Conservation (phyloP, 2,113 vertebrate genomes). For the Psephotus haematonotus region DNA sequence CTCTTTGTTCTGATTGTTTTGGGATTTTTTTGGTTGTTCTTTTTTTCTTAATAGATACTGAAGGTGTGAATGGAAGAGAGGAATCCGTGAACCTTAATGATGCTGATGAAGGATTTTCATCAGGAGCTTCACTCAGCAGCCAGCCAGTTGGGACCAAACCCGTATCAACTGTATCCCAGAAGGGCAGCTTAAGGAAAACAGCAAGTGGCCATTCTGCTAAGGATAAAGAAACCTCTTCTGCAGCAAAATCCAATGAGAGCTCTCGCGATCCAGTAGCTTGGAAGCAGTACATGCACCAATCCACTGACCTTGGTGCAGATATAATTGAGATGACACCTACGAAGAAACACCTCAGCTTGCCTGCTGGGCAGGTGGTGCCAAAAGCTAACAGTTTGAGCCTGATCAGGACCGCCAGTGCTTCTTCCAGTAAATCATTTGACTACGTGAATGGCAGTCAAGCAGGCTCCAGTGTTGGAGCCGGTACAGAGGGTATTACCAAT, state of each 20-base stretch:
- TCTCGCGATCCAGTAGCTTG: slow-evolving; percentile 71
- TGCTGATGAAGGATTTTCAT: slow-evolving; percentile 97
- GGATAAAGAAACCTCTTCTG: slow-evolving; percentile 79
- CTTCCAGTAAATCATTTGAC: slow-evolving; percentile 97
- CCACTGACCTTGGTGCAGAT: slow-evolving; percentile 76
- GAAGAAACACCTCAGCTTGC: slow-evolving; percentile 92
- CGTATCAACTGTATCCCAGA: slow-evolving; percentile 74
- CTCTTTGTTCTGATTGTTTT: slow-evolving; percentile 58
- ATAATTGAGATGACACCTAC: slow-evolving; percentile 87
- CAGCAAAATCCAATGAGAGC: slow-evolving; percentile 72
- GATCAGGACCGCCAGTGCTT: slow-evolving; percentile 93
- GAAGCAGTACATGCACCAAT: slow-evolving; percentile 78
- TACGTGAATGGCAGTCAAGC: slow-evolving; percentile 86
- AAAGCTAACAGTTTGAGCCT: slow-evolving; percentile 81
- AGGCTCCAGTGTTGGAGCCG: slow-evolving; percentile 70
- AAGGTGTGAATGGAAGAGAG: slow-evolving; percentile 88
- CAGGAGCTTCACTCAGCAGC: slow-evolving; percentile 95
- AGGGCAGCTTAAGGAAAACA: slow-evolving; percentile 89
- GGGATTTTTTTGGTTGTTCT: slow-evolving; percentile 17
- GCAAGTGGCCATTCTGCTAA: slow-evolving; percentile 82
- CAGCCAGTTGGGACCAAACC: slow-evolving; percentile 87
- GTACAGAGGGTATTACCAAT: slow-evolving; percentile 73
- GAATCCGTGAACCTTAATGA: slow-evolving; percentile 92
- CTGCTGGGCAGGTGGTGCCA: slow-evolving; percentile 81
- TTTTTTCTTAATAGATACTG: slow-evolving; percentile 78